A percentile compares a stretch with the other conserved stretches of the same genome.
phyloP scores from a whole-genome alignment of 2,888 invertebrate genomes.

The Willowsia nigromaculata region DNA sequence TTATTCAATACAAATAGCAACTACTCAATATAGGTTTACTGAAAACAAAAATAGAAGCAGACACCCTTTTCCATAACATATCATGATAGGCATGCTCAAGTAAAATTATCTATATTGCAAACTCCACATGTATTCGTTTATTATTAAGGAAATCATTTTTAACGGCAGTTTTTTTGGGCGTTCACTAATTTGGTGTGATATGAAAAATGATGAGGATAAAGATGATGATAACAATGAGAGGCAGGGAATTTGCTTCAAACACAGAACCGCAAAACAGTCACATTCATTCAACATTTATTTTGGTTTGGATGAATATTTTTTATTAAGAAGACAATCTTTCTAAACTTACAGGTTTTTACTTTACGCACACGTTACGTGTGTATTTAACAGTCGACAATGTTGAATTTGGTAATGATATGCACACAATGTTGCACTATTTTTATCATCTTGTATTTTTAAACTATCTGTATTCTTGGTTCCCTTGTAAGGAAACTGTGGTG shows the following conservation, averaged over 20 bases:
- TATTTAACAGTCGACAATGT: too few species aligned
- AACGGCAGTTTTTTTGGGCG: slow-evolving; percentile 47
- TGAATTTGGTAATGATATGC: too few species aligned
- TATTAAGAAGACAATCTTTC: too few species aligned
- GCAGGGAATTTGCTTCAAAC: background rate
- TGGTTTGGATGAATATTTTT: too few species aligned
- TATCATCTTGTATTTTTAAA: too few species aligned
- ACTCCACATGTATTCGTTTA: background rate
- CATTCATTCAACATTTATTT: too few species aligned
- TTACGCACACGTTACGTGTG: too few species aligned
- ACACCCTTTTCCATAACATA: background rate
- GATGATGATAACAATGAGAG: background rate
- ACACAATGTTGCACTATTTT: too few species aligned
- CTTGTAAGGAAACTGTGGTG: too few species aligned
- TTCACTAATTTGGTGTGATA: slow-evolving; percentile 7
- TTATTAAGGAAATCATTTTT: slow-evolving; percentile 39
- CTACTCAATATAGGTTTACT: background rate
- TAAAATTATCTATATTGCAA: background rate
- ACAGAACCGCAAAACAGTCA: background rate
- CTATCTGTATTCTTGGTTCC: too few species aligned
- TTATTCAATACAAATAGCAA: too few species aligned
- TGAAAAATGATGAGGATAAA: background rate
- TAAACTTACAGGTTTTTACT: too few species aligned
- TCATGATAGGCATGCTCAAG: background rate
- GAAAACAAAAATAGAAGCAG: background rate